These are phyloP conservation scores for Calephelis virginiensis DNA, from an alignment of 1,140 invertebrate genomes.

Conservation along the genomic window DNA sequence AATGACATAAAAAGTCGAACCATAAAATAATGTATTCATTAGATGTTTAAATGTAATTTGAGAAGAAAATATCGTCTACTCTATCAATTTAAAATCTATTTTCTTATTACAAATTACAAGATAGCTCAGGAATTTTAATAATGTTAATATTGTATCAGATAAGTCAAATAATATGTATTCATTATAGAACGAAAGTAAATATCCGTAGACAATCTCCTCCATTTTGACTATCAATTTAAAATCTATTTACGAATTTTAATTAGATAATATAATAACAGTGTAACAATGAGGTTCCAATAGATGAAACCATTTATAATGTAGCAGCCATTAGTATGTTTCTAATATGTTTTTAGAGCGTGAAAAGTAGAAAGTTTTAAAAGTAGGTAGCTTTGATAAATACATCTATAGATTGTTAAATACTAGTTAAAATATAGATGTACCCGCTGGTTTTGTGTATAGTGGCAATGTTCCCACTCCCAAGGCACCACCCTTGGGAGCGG, in stretches of 20 bases:
- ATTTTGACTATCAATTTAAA: constrained; percentile 3
- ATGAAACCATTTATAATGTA: constrained; percentile 55
- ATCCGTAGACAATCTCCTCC: neutral
- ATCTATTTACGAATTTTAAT: constrained; percentile 19
- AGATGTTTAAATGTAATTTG: too few species aligned
- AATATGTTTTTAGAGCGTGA: constrained; percentile 76
- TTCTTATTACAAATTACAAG: neutral
- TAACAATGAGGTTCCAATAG: constrained; percentile 37
- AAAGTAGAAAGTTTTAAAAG: constrained; percentile 77
- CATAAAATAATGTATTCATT: too few species aligned
- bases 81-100: neutral
- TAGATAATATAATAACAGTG: constrained; percentile 14
- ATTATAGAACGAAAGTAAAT: constrained; percentile 22
- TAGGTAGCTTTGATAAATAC: constrained; percentile 62
- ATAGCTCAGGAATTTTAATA: neutral
- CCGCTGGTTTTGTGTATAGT: neutral
- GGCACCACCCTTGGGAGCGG: too few species aligned
- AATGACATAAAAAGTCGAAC: too few species aligned
- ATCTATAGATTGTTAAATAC: constrained; percentile 47
- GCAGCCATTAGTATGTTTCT: constrained; percentile 66
- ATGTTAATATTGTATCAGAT: neutral
- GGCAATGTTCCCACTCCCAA: too few species aligned
- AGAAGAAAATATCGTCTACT: too few species aligned
- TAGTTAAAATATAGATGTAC: constrained; percentile 26
- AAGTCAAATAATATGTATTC: constrained; percentile 20